These are phyloP conservation scores for Oxyruncus cristatus DNA, from an alignment of 2,113 vertebrate species.

Conservation along the genomic window DNA sequence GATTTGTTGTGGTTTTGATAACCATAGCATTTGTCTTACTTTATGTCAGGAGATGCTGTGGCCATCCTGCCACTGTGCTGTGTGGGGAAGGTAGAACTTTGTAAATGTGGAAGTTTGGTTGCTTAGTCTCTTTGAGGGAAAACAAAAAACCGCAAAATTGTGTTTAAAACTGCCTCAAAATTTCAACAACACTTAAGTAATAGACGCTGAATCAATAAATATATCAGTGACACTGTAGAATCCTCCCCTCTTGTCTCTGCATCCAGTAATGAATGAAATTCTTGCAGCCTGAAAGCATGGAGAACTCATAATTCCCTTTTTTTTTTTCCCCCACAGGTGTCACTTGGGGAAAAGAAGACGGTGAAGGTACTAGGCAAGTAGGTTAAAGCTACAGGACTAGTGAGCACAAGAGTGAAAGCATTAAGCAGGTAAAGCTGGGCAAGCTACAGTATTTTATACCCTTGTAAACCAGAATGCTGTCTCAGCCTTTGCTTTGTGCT, in stretches of 20 bases:
- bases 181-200: neutral
- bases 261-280: neutral
- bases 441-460: neutral
- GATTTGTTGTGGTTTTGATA: slow-evolving; percentile 48
- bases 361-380: neutral
- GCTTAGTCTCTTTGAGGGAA: neutral
- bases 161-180: neutral
- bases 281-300: neutral
- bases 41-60: neutral
- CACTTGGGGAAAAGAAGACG: neutral
- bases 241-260: neutral
- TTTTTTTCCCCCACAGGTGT: neutral
- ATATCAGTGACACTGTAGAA: neutral
- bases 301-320: neutral
- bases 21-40: slow-evolving; percentile 14
- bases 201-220: neutral
- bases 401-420: neutral
- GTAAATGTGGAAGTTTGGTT: neutral
- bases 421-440: neutral
- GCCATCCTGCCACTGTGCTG: neutral
- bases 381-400: neutral
- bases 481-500: neutral
- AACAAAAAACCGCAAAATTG: rapidly evolving
- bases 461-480: neutral
- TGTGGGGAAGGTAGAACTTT: neutral